Evolutionary conservation across 2,888 invertebrate species (phyloP).

Genomic region (Leptarthrus brevirostris): DNA sequence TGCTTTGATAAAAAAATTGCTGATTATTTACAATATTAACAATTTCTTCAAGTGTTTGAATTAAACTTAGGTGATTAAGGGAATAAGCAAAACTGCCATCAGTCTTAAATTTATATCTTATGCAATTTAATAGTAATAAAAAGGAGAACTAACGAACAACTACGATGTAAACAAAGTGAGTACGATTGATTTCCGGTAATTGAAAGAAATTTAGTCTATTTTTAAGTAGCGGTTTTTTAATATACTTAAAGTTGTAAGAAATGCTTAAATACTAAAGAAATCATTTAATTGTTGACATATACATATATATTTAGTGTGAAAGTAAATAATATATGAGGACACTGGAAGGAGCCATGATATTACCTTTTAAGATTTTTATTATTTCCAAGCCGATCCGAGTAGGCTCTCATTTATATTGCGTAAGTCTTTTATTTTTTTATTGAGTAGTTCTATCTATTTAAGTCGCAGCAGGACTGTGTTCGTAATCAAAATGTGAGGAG

Average conservation of each 20-base stretch:
- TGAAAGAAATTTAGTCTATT: constrained; percentile 24
- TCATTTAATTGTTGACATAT: constrained; percentile 42
- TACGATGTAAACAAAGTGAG: constrained; percentile 5
- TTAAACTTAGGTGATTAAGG: constrained; percentile 33
- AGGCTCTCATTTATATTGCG: constrained; percentile 29
- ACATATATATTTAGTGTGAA: constrained; percentile 35
- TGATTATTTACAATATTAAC: background rate
- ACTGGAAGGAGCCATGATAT: background rate
- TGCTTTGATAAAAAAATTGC: constrained; percentile 22
- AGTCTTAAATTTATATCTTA: constrained; percentile 34
- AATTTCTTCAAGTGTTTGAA: constrained; percentile 19
- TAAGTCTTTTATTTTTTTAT: constrained; percentile 1
- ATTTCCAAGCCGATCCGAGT: constrained; percentile 14
- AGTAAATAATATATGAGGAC: constrained; percentile 12
- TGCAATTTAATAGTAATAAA: constrained; percentile 15
- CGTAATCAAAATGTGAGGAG: background rate
- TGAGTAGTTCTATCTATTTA: background rate
- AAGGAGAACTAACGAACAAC: constrained; percentile 16
- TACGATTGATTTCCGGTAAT: background rate
- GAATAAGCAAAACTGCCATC: constrained; percentile 40
- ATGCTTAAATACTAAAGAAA: constrained; percentile 32
- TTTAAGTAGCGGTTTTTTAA: constrained; percentile 40
- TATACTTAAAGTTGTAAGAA: constrained; percentile 31
- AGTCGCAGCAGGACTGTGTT: background rate
- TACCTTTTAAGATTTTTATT: constrained; percentile 15